These are phyloP conservation scores for Drosophila sp. DNA, from an alignment of 1,140 invertebrate genomes.

Conservation along the genomic window DNA sequence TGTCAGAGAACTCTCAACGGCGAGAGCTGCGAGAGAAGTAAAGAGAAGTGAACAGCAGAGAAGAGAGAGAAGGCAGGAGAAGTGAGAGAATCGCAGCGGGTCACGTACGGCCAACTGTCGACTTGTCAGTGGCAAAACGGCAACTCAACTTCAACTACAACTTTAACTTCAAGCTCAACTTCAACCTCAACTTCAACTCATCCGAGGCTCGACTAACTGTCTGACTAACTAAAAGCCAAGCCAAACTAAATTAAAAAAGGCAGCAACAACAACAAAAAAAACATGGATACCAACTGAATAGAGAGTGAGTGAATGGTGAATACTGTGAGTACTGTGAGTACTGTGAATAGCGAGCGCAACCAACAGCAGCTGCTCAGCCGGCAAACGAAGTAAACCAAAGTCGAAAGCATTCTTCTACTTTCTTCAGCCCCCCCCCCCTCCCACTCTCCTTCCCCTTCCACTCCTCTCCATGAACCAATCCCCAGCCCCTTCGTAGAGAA, in stretches of 20 bases:
- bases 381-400: conserved; percentile 26
- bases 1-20: conserved; percentile 30
- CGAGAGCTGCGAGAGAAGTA: neutral
- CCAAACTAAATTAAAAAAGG: conserved; percentile 62
- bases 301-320: conserved; percentile 29
- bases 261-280: conserved; percentile 11
- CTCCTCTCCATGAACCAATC: no score
- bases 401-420: neutral
- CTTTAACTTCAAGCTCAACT: conserved; percentile 15
- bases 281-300: conserved; percentile 15
- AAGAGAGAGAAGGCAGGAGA: neutral
- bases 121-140: conserved; percentile 22
- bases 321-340: conserved; percentile 28
- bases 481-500: neutral
- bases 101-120: conserved; percentile 46
- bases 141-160: conserved; percentile 50
- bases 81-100: conserved; percentile 13
- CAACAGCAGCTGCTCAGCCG: conserved; percentile 7
- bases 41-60: no score
- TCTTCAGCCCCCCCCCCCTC: no score
- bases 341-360: conserved; percentile 11
- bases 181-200: conserved; percentile 55
- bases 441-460: no score
- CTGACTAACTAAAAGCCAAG: conserved; percentile 52
- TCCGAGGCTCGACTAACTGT: conserved; percentile 50